These are phyloP conservation scores for Danio kyathit DNA, from an alignment of 2,797 vertebrate species.

Conservation along the genomic window DNA sequence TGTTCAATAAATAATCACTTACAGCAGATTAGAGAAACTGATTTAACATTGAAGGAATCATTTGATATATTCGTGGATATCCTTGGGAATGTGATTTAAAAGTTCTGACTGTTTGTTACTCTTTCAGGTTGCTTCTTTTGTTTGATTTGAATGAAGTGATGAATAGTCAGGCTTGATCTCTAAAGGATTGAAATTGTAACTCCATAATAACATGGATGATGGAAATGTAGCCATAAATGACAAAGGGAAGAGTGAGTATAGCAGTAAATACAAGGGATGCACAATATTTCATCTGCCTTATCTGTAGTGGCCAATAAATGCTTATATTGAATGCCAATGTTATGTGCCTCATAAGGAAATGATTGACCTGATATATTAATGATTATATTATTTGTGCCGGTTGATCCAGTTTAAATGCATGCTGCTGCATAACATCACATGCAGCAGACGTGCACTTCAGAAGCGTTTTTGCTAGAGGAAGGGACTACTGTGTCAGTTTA, in stretches of 20 bases:
- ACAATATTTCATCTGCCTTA: too few species aligned
- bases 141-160: slow-evolving; percentile 46
- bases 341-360: too few species aligned
- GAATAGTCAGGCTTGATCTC: slow-evolving; percentile 2
- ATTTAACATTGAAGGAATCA: slow-evolving; percentile 9
- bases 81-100: slow-evolving; percentile 22
- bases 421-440: too few species aligned
- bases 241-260: background rate
- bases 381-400: too few species aligned
- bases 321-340: too few species aligned
- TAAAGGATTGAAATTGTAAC: slow-evolving; percentile 55
- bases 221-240: slow-evolving; percentile 62
- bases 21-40: slow-evolving; percentile 6
- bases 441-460: too few species aligned
- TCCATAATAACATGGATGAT: slow-evolving; percentile 64
- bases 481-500: too few species aligned
- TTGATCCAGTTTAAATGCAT: too few species aligned
- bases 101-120: slow-evolving; percentile 1
- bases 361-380: too few species aligned
- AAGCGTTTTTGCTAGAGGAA: background rate
- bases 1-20: background rate
- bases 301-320: too few species aligned
- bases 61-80: slow-evolving; percentile 32
- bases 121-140: slow-evolving; percentile 18
- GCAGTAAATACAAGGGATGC: background rate